These are phyloP conservation scores for Menidia menidia DNA, from an alignment of 2,797 vertebrate species.

Conservation along the genomic window DNA sequence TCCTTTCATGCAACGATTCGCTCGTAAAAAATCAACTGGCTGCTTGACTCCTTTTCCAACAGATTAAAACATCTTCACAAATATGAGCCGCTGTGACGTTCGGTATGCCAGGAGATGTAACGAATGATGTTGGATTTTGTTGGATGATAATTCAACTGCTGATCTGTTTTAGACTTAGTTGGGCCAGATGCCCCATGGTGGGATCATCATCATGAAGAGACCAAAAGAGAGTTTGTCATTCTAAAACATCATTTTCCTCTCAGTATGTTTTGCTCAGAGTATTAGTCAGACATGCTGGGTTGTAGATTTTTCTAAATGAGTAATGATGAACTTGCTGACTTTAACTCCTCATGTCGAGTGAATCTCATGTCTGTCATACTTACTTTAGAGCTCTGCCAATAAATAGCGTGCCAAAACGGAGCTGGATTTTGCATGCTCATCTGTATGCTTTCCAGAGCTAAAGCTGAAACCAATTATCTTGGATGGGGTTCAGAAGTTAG, in stretches of 20 bases:
- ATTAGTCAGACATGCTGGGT: neutral
- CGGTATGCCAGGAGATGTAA: too few relatives aligned
- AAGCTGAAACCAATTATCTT: neutral
- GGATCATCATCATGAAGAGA: too few relatives aligned
- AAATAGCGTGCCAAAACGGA: neutral
- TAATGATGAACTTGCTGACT: neutral
- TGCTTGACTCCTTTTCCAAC: neutral
- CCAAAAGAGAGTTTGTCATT: too few relatives aligned
- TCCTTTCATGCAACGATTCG: neutral
- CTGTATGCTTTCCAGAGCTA: neutral
- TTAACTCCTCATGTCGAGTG: neutral
- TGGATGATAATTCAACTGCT: too few relatives aligned
- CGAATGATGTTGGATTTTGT: too few relatives aligned
- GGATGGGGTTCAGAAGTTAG: neutral
- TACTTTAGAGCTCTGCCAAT: accelerated
- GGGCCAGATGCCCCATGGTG: too few relatives aligned
- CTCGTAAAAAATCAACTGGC: neutral
- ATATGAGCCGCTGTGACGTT: neutral
- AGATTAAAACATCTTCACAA: neutral
- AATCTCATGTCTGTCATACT: neutral
- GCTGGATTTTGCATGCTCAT: conserved; percentile 1
- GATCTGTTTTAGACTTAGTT: too few relatives aligned
- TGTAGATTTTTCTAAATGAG: neutral
- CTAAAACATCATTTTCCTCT: neutral
- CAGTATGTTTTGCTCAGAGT: neutral